Evolutionary conservation across 2,888 invertebrate genomes (phyloP), one percentile per base, ranked within the genome.

Genomic region (Drosophila phalerata): DNA sequence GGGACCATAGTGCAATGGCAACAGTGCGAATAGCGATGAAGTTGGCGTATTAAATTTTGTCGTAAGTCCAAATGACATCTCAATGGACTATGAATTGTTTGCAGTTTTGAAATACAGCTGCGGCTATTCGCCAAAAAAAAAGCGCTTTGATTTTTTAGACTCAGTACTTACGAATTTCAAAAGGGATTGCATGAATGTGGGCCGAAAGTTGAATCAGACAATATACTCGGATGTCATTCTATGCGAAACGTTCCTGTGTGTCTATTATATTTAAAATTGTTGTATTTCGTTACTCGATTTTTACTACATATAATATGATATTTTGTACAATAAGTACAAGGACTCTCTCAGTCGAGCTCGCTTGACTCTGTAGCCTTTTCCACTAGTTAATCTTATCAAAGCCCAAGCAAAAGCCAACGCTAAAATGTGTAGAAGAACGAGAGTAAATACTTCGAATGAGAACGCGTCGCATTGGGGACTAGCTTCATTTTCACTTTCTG

Each of bases 401-500:
- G 64, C 45, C 17, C 32, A 30, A 42, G 45, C 45, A 9, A 34
- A 10, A 42, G 32, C 32, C 40, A 53, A 34, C 40, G 32, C 13
- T 17, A 43, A 28, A 42, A n/a, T 3, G 30, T 17, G n/a, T 22
- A 32, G 30, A 11, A 19, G 19, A 57, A 19, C n/a, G 43, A 19
- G 28, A n/a, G 30, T 30, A 28, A 40, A 28, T 17, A 13, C 15
- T n/a, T 17, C 17, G 55, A 43, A 42, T 47, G 34, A 25, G 45
- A 11, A 30, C 49, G 42, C 13, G n/a, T 15, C 43, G 40, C 65
- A 25, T 11, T 45, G 55, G 58, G 34, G 51, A 30, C 22, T 43
- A 32, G 63, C 32, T 61, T 52, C 62, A 81, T 72, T 87, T 85
- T 85, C 79, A 81, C 69, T 84, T 87, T 81, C 67, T 52, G 63